Conservation (phyloP, 2,888 invertebrate genomes). For the Microchrysa polita region DNA sequence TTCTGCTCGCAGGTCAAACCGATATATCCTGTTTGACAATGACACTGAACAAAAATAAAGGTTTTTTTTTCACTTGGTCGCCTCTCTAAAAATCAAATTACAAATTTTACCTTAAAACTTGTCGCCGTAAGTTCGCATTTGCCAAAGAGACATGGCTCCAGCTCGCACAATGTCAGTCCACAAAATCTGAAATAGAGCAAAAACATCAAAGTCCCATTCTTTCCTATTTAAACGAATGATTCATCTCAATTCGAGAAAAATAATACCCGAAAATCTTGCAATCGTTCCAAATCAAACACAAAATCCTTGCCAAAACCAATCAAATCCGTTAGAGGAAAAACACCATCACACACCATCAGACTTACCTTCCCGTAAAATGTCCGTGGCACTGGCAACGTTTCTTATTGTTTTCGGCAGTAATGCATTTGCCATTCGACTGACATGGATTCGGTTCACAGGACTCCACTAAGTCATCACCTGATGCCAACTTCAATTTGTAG, state of each 20-base stretch:
- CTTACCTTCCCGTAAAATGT: slow-evolving; percentile 74
- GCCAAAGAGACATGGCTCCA: slow-evolving; percentile 69
- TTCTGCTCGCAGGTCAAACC: slow-evolving; percentile 76
- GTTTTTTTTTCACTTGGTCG: not conserved
- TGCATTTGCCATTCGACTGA: slow-evolving; percentile 75
- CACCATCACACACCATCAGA: no score
- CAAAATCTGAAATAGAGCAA: slow-evolving; percentile 71
- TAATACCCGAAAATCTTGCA: no score
- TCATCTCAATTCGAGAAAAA: no score
- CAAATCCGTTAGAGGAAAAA: no score
- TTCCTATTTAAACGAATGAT: no score
- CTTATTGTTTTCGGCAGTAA: slow-evolving; percentile 66
- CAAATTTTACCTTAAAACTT: slow-evolving; percentile 59
- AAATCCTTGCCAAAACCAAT: no score
- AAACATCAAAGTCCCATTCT: no score
- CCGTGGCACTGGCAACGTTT: slow-evolving; percentile 76
- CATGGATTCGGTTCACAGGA: slow-evolving; percentile 81
- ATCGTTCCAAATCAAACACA: no score
- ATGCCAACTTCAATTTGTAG: slow-evolving; percentile 72
- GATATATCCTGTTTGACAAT: slow-evolving; percentile 74
- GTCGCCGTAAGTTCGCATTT: slow-evolving; percentile 64
- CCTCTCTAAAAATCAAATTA: not conserved
- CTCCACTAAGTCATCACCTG: slow-evolving; percentile 71
- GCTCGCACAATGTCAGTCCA: slow-evolving; percentile 78
- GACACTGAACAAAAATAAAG: slow-evolving; percentile 64